Conservation (phyloP, 1,140 invertebrate species). For the Tetramorium simillimum region DNA sequence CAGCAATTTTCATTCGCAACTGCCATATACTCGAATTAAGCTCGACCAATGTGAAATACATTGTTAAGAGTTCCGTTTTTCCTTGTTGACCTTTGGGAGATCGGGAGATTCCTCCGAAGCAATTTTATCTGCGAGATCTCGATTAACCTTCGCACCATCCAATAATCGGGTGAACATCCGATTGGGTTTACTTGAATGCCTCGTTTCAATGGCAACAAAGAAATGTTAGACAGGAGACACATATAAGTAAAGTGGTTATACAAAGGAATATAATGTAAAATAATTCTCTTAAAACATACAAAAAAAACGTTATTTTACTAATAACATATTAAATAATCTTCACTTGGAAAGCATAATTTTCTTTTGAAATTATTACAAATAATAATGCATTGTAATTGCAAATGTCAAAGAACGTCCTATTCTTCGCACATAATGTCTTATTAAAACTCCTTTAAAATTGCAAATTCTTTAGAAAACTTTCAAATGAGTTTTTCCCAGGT, state of each 20-base stretch:
- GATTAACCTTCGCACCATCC: neutral
- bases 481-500: neutral
- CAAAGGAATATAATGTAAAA: too few relatives aligned
- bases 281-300: neutral
- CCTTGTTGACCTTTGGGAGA: slow-evolving; percentile 4
- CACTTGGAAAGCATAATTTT: neutral
- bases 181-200: neutral
- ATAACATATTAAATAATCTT: neutral
- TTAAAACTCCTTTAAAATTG: slow-evolving; percentile 8
- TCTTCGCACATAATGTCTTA: neutral
- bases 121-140: slow-evolving; percentile 19
- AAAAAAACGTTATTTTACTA: neutral
- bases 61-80: neutral
- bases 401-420: neutral
- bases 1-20: neutral
- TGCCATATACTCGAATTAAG: neutral
- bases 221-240: neutral
- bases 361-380: neutral
- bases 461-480: slow-evolving; percentile 16
- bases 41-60: slow-evolving; percentile 1
- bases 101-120: neutral
- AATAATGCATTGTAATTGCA: neutral
- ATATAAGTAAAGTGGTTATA: too few relatives aligned
- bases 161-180: neutral
- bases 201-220: neutral